Evolutionary conservation across 2,888 invertebrate genomes (phyloP).

Genomic region (Abrostola triplasia): DNA sequence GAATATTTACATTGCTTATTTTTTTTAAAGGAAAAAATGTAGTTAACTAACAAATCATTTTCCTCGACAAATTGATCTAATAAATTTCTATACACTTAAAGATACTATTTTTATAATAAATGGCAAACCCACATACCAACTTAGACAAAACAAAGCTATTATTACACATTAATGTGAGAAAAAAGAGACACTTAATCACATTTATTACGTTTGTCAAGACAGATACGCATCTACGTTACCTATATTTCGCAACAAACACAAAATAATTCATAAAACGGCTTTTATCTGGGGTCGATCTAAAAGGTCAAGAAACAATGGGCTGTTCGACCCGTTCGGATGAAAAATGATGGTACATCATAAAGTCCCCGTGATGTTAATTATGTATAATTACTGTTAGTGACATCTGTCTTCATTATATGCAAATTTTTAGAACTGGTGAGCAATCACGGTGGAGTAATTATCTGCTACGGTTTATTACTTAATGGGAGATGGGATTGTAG

Average conservation of each 20-base stretch:
- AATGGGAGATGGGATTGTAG: slow-evolving; percentile 27
- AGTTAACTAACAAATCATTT: too few relatives aligned
- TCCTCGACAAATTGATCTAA: too few relatives aligned
- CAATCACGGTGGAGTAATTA: slow-evolving; percentile 44
- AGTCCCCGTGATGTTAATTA: slow-evolving; percentile 32
- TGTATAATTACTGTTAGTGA: slow-evolving; percentile 47
- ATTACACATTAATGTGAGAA: slow-evolving; percentile 45
- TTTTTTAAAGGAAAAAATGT: too few relatives aligned
- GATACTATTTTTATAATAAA: background rate
- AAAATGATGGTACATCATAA: slow-evolving; percentile 24
- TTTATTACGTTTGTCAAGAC: slow-evolving; percentile 49
- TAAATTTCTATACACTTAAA: too few relatives aligned
- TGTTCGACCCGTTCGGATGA: slow-evolving; percentile 33
- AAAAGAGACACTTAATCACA: slow-evolving; percentile 48
- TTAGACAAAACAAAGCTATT: slow-evolving; percentile 30
- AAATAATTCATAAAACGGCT: slow-evolving; percentile 49
- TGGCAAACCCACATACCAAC: slow-evolving; percentile 29
- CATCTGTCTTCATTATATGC: slow-evolving; percentile 62
- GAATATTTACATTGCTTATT: too few relatives aligned
- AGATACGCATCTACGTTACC: slow-evolving; percentile 43
- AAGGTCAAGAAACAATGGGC: slow-evolving; percentile 54
- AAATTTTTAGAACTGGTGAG: slow-evolving; percentile 45
- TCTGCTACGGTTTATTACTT: slow-evolving; percentile 39
- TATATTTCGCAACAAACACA: slow-evolving; percentile 50
- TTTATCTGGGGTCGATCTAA: slow-evolving; percentile 50